Conservation (phyloP, 92 coral and sea anemone species). For the Phenganax stokvisi region DNA sequence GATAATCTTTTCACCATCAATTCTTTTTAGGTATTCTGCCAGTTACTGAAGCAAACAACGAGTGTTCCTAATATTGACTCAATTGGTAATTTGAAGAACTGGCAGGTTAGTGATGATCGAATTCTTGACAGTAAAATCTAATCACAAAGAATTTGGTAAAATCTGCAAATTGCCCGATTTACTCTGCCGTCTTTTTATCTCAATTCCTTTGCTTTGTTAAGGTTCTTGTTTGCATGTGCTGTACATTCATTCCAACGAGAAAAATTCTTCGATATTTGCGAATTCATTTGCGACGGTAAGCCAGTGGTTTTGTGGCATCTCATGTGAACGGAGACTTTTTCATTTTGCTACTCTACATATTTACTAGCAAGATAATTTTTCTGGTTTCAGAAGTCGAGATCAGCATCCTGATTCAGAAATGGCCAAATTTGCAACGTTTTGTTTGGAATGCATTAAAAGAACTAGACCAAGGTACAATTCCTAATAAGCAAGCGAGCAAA, state of each 20-base stretch:
- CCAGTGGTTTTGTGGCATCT: background rate
- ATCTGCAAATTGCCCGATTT: no score
- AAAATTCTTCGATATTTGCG: conserved; percentile 85
- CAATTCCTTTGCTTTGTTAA: conserved; percentile 15
- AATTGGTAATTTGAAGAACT: conserved; percentile 79
- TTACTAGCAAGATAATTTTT: background rate
- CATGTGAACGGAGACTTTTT: background rate
- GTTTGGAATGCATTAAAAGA: conserved; percentile 84
- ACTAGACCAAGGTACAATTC: conserved; percentile 76
- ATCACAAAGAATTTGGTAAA: no score
- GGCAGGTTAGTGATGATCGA: conserved; percentile 63
- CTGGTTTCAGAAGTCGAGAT: conserved; percentile 58
- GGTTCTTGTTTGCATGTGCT: conserved; percentile 98
- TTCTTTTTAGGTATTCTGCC: conserved; percentile 78
- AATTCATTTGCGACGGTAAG: conserved; percentile 82
- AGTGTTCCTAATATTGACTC: conserved; percentile 80
- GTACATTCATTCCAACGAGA: conserved; percentile 91
- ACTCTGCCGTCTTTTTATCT: background rate
- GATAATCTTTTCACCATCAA: background rate
- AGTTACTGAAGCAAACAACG: conserved; percentile 88
- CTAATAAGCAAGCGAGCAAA: no score
- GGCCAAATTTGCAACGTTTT: conserved; percentile 85
- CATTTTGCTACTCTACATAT: background rate
- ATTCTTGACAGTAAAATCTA: background rate
- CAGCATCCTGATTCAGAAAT: conserved; percentile 74